Evolutionary conservation across 1,140 invertebrate species (phyloP).

Genomic region (Neuroterus valhalla): DNA sequence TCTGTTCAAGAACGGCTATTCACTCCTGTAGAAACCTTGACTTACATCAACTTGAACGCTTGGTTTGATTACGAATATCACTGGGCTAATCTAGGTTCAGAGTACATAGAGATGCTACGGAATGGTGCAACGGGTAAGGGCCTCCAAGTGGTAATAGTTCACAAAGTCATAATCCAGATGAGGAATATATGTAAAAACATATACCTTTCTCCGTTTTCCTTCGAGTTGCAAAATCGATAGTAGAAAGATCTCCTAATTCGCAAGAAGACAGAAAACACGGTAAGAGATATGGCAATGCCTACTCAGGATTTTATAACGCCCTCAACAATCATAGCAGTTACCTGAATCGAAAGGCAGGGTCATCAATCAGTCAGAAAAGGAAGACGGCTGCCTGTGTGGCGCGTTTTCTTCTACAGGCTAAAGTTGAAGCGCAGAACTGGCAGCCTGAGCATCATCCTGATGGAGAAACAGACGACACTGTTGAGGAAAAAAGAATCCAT

Average conservation of each 20-base stretch:
- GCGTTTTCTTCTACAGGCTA: neutral
- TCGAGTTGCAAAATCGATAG: neutral
- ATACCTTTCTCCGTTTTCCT: neutral
- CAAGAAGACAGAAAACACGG: neutral
- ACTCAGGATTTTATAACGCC: neutral
- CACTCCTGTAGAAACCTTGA: too few relatives aligned
- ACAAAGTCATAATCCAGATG: neutral
- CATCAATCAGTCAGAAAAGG: neutral
- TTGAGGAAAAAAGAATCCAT: neutral
- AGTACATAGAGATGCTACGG: neutral
- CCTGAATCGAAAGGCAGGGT: neutral
- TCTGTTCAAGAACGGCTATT: too few relatives aligned
- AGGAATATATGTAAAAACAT: neutral
- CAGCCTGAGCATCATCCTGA: neutral
- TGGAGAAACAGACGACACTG: neutral
- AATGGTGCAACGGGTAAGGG: neutral
- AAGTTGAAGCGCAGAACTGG: neutral
- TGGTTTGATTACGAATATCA: neutral
- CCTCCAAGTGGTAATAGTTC: neutral
- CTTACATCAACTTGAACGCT: neutral
- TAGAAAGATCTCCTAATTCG: neutral
- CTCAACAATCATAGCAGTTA: neutral
- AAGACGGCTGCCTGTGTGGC: neutral
- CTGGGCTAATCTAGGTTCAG: neutral
- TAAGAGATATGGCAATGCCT: neutral